Evolutionary conservation across 64 coral and sea anemone species (phyloP).

Genomic region (Pachyseris speciosa): DNA sequence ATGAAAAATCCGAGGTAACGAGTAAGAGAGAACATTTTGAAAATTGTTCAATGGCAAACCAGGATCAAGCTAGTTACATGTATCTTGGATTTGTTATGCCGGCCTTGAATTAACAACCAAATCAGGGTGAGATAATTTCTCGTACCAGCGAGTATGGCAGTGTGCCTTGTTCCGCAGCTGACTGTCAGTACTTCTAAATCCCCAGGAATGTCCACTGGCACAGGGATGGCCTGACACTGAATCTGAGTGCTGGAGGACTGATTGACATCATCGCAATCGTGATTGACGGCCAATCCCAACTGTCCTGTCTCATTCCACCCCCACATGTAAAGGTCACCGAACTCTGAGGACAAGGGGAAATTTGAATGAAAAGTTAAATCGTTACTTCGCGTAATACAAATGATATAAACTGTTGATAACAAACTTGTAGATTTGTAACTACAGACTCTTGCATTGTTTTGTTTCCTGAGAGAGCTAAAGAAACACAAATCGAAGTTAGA

Average conservation of each 20-base stretch:
- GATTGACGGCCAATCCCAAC: conserved; percentile 58
- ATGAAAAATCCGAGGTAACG: no score
- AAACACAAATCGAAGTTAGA: no score
- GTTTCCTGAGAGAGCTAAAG: no score
- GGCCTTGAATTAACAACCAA: background rate
- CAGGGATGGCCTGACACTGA: conserved; percentile 74
- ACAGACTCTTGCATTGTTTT: no score
- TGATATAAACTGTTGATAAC: no score
- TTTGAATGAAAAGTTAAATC: background rate
- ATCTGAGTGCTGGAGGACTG: background rate
- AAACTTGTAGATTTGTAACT: no score
- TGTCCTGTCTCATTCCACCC: conserved; percentile 98
- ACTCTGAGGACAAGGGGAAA: conserved; percentile 29
- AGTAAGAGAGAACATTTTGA: no score
- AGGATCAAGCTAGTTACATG: no score
- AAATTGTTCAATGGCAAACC: no score
- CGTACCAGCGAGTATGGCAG: conserved; percentile 78
- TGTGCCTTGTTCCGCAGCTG: conserved; percentile 89
- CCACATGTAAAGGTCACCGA: conserved; percentile 94
- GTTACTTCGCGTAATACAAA: no score
- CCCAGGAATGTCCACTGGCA: conserved; percentile 56
- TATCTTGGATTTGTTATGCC: no score
- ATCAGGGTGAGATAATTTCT: background rate
- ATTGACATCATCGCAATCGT: background rate
- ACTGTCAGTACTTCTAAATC: conserved; percentile 69